phyloP scores from a whole-genome alignment of 1,140 invertebrate genomes.

The Drosophila subpulchrella region DNA sequence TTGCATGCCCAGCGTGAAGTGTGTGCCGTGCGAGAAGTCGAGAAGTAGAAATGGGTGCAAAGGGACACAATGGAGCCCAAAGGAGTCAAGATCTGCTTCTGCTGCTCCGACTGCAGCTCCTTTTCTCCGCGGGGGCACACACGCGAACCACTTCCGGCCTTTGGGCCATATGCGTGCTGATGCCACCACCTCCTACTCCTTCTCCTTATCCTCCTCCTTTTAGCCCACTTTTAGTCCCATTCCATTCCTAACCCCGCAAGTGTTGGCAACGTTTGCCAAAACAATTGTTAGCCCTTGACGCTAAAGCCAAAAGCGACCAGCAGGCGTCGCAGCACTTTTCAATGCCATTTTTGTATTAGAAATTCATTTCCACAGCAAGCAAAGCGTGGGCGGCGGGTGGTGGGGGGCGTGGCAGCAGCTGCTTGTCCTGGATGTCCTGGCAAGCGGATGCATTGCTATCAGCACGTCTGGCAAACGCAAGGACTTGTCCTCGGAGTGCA shows the following conservation, averaged over 20 bases:
- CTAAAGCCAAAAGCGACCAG: conserved; percentile 40
- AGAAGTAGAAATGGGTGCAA: conserved; percentile 28
- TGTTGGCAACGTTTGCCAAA: conserved; percentile 70
- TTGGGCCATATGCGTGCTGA: conserved; percentile 40
- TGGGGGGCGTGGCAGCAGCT: conserved; percentile 45
- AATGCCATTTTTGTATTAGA: conserved; percentile 82
- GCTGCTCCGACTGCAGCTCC: conserved; percentile 9
- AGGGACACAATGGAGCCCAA: conserved; percentile 3
- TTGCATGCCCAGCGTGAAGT: conserved; percentile 81
- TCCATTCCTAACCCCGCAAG: conserved; percentile 18
- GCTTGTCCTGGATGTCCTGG: conserved; percentile 33
- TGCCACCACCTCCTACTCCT: not conserved
- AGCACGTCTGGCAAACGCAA: conserved; percentile 57
- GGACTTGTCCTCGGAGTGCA: conserved; percentile 37
- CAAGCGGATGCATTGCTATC: conserved; percentile 60
- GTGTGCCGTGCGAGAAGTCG: conserved; percentile 51
- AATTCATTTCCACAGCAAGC: conserved; percentile 74
- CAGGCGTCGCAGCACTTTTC: conserved; percentile 57
- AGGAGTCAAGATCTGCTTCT: conserved; percentile 30
- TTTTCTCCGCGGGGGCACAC: conserved; percentile 34
- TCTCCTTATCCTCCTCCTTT: no score
- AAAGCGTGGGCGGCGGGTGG: conserved; percentile 4
- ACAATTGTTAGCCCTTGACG: conserved; percentile 67
- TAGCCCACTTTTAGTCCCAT: not conserved
- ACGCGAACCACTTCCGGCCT: conserved; percentile 69